phyloP scores from a whole-genome alignment of 2,797 vertebrate genomes.

The Numenius phaeopus region DNA sequence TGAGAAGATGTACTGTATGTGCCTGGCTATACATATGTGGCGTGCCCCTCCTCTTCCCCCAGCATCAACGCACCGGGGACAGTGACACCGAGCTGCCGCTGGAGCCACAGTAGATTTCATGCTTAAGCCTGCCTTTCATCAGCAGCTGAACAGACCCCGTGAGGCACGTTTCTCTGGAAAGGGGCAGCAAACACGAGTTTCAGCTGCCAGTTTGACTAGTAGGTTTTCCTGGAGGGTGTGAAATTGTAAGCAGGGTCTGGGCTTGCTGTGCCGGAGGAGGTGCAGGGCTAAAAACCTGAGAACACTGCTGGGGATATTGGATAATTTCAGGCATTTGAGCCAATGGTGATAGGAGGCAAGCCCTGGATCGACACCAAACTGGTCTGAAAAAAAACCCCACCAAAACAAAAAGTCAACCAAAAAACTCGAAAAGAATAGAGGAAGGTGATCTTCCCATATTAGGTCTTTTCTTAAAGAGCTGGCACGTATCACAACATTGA shows the following conservation, averaged over 20 bases:
- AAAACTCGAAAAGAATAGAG: rapidly evolving
- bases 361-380: background rate
- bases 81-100: background rate
- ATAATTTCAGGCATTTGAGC: background rate
- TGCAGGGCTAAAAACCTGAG: background rate
- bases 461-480: background rate
- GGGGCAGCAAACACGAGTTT: background rate
- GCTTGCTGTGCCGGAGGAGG: background rate
- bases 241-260: background rate
- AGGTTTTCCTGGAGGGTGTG: background rate
- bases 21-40: background rate
- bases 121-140: background rate
- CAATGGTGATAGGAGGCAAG: background rate
- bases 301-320: background rate
- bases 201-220: background rate
- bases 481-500: background rate
- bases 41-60: background rate
- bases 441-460: background rate
- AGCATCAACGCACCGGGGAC: rapidly evolving
- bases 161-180: background rate
- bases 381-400: background rate
- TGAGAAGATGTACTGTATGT: constrained; percentile 30
- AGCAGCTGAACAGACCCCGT: background rate
- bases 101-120: background rate
- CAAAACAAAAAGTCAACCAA: background rate